Evolutionary conservation across 2,888 invertebrate species (phyloP).

Genomic region (Myathropa florea): DNA sequence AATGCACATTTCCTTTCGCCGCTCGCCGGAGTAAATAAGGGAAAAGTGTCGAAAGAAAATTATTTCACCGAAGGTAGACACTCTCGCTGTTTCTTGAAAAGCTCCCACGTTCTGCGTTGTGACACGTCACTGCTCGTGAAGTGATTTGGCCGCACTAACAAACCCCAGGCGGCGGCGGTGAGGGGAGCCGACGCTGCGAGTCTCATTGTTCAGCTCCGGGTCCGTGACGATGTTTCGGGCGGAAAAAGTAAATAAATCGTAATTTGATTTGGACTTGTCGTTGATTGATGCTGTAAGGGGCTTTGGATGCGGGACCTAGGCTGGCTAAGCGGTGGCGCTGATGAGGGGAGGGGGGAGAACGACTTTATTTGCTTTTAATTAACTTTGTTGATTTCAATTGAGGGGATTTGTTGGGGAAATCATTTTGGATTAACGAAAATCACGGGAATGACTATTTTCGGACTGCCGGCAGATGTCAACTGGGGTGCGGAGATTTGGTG

Average conservation of each 20-base stretch:
- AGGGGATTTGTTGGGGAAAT: conserved; percentile 33
- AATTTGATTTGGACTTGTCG: conserved; percentile 42
- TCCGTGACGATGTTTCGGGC: not conserved
- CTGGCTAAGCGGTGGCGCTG: not conserved
- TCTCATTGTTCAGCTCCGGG: not conserved
- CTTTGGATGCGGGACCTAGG: not conserved
- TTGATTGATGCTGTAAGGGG: conserved; percentile 19
- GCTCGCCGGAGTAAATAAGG: not conserved
- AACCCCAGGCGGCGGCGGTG: too few relatives aligned
- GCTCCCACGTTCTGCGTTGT: not conserved
- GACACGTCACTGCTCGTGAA: conserved; percentile 22
- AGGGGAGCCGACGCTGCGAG: not conserved
- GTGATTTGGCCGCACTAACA: conserved; percentile 10
- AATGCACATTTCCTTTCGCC: conserved; percentile 39
- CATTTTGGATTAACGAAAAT: not conserved
- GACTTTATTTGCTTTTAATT: conserved; percentile 49
- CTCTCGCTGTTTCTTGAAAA: conserved; percentile 2
- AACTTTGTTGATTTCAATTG: conserved; percentile 19
- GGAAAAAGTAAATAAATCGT: conserved; percentile 56
- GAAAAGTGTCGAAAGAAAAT: not conserved
- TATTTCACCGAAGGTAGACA: conserved; percentile 13
- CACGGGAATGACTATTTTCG: not conserved
- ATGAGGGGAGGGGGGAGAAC: not conserved
- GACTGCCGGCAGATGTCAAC: not conserved
- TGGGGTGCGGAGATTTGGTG: not conserved